Evolutionary conservation across 2,888 invertebrate species (phyloP).

Genomic region (Athetis lepigone): DNA sequence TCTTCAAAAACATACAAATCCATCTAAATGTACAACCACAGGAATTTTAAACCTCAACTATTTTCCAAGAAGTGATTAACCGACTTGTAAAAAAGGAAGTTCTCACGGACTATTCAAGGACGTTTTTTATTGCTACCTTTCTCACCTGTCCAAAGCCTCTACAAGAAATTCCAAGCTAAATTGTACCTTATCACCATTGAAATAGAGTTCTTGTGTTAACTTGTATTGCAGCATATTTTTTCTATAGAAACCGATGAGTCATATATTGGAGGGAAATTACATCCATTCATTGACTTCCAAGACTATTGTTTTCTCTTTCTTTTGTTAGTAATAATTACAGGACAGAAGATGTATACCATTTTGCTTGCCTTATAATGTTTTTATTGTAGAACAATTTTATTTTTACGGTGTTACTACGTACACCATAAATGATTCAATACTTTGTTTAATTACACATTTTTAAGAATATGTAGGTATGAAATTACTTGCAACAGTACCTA

Average conservation of each 20-base stretch:
- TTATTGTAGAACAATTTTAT: background rate
- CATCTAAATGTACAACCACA: background rate
- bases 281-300: conserved; percentile 47
- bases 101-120: conserved; percentile 51
- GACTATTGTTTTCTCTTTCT: conserved; percentile 55
- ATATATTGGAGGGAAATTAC: conserved; percentile 50
- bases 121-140: conserved; percentile 31
- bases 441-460: background rate
- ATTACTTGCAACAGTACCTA: background rate
- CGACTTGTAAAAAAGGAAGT: conserved; percentile 41
- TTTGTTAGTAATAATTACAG: conserved; percentile 26
- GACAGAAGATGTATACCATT: conserved; percentile 6
- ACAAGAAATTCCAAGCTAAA: conserved; percentile 4
- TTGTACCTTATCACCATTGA: background rate
- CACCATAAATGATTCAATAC: background rate
- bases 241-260: conserved; percentile 49
- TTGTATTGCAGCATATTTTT: conserved; percentile 30
- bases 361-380: conserved; percentile 7
- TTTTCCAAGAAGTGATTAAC: conserved; percentile 37
- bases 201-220: conserved; percentile 29
- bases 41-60: background rate
- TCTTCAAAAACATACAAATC: background rate
- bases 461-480: background rate
- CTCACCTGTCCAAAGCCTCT: conserved; percentile 25
- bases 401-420: background rate